Evolutionary conservation across 2,797 vertebrate species (phyloP), one percentile per base, ranked within the genome.

Genomic region (Rallus crepitans): DNA sequence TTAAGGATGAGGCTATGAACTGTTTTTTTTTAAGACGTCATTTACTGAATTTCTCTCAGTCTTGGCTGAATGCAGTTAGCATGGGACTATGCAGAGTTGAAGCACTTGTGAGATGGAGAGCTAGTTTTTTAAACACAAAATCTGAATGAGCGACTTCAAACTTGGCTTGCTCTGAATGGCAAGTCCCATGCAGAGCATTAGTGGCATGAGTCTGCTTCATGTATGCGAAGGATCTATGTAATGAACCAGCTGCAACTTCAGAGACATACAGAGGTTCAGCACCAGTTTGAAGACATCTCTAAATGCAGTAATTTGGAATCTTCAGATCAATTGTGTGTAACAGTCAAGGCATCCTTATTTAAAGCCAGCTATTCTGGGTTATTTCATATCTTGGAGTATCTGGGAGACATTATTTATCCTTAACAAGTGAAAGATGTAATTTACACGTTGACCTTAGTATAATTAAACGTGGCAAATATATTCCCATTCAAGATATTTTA

Each of bases 361-460:
- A 72, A 86, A 72, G 11, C 33, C 19, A 76, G 12, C 4, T 82
- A 6, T 4, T 4, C 55, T 48, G 48, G 18, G 52, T 90, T 87
- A n/a, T 60, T 88, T 79, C 69, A 61, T 17, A 63, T 72, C 10
- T 28, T 82, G 30, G 31, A 91, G 89, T 35, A 94, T 33, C 15
- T 65, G 24, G 11, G 39, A 86, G 90, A 57, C 4, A 8, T 77
- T 47, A 66, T 68, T 82, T 86, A 66, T 53, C 30, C 52, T 24
- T 48, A 78, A 42, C 13, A 78, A 90, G 50, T 76, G 61, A 68
- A 71, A 84, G 23, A n/a, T 57, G 11, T 15, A 75, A 91, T 6
- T 78, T 83, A 68, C 56, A 77, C 92, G 63, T 50, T 92, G 53
- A 87, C 64, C 87, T 81, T 27, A 90, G n/a, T 89, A 37, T 42